phyloP scores from a whole-genome alignment of 2,113 vertebrate genomes.

The Strix uralensis region DNA sequence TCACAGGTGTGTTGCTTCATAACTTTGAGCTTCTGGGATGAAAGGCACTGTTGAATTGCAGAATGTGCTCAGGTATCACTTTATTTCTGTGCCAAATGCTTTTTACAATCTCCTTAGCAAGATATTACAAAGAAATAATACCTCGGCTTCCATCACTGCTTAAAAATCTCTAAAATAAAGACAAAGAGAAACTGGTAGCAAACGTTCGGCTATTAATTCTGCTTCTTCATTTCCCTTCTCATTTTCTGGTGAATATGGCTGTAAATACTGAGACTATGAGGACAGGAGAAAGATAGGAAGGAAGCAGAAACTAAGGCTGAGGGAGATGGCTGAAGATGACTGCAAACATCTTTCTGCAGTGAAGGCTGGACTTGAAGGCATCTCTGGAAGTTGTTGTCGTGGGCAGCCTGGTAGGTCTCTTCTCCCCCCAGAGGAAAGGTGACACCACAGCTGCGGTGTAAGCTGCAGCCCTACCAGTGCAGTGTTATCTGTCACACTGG shows the following conservation, averaged over 20 bases:
- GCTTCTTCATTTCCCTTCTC: background rate
- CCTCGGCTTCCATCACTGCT: background rate
- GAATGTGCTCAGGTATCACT: background rate
- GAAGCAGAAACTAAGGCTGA: background rate
- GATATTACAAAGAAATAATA: background rate
- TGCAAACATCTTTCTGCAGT: background rate
- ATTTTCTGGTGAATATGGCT: background rate
- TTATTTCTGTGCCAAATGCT: constrained; percentile 17
- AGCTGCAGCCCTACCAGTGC: background rate
- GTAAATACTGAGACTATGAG: background rate
- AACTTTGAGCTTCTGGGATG: constrained; percentile 32
- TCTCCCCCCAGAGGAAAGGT: background rate
- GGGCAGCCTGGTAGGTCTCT: background rate
- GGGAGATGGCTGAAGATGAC: background rate
- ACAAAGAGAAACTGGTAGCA: background rate
- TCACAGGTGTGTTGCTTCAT: background rate
- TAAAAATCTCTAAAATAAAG: background rate
- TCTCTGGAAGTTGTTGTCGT: background rate
- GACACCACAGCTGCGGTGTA: background rate
- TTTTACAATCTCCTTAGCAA: background rate
- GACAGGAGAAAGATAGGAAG: background rate
- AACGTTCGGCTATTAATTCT: background rate
- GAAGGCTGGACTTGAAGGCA: background rate
- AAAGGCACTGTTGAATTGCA: constrained; percentile 35
- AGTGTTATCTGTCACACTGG: background rate